Evolutionary conservation across 2,113 vertebrate genomes (phyloP).

Genomic region (Hoplias malabaricus): DNA sequence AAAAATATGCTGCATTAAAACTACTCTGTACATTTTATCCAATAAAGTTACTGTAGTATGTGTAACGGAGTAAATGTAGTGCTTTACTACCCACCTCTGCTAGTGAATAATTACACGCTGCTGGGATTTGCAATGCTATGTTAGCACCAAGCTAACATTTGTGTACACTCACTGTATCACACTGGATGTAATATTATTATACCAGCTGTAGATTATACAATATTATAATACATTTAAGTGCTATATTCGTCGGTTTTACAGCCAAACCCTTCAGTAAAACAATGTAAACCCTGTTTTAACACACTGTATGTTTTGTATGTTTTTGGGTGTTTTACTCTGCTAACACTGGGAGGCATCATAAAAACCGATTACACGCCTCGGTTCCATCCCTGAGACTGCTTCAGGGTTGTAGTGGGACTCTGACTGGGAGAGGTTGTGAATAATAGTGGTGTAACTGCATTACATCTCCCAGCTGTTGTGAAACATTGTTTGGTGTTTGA

Average conservation of each 20-base stretch:
- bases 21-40: too few relatives aligned
- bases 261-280: too few relatives aligned
- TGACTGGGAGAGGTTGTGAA: not conserved
- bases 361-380: not conserved
- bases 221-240: too few relatives aligned
- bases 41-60: too few relatives aligned
- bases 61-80: too few relatives aligned
- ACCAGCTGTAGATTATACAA: too few relatives aligned
- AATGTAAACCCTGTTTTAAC: not conserved
- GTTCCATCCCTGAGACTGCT: not conserved
- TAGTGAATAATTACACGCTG: too few relatives aligned
- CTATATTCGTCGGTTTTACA: too few relatives aligned
- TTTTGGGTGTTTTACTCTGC: not conserved
- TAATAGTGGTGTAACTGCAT: slow-evolving; percentile 1
- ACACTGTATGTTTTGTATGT: not conserved
- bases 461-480: slow-evolving; percentile 16
- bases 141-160: not conserved
- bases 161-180: not conserved
- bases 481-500: slow-evolving; percentile 25
- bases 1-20: too few relatives aligned
- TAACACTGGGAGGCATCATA: not conserved
- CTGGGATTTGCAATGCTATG: too few relatives aligned
- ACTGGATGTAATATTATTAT: too few relatives aligned
- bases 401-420: not conserved
- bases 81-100: too few relatives aligned